Percentiles rank a stretch among this genome's conserved stretches.
Evolutionary conservation across 2,797 vertebrate genomes (phyloP).

Genomic region (Protonibea diacanthus): DNA sequence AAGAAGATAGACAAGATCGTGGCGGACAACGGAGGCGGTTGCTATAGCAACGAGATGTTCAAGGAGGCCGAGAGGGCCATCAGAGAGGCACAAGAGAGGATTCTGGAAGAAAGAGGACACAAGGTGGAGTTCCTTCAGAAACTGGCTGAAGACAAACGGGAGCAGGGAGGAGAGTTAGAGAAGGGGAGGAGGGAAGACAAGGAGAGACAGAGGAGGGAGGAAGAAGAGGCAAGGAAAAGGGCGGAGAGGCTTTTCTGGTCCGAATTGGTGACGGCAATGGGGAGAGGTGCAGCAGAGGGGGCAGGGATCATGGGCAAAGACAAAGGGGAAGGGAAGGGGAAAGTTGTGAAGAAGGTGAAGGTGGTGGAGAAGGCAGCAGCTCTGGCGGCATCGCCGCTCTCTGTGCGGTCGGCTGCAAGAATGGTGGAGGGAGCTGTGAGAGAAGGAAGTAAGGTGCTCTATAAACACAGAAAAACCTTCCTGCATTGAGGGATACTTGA

Average conservation of each 20-base stretch:
- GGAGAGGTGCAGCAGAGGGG: constrained; percentile 84
- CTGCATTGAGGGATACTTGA: constrained; percentile 46
- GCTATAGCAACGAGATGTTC: constrained; percentile 78
- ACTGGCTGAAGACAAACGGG: constrained; percentile 10
- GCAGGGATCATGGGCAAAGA: constrained; percentile 80
- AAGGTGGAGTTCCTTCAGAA: constrained; percentile 10
- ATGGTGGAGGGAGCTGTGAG: constrained; percentile 83
- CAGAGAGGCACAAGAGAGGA: constrained; percentile 65
- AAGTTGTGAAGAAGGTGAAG: constrained; percentile 78
- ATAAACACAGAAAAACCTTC: constrained; percentile 82
- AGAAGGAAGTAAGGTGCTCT: constrained; percentile 83
- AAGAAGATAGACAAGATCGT: constrained; percentile 77
- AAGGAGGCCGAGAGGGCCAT: constrained; percentile 72
- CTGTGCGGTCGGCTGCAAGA: constrained; percentile 79
- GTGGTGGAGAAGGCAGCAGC: constrained; percentile 80
- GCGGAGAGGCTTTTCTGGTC: constrained; percentile 84
- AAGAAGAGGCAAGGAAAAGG: constrained; percentile 77
- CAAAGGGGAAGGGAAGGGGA: constrained; percentile 75
- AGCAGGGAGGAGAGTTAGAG: constrained; percentile 14
- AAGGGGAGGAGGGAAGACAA: constrained; percentile 32
- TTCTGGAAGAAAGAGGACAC: constrained; percentile 58
- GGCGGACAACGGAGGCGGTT: constrained; percentile 72
- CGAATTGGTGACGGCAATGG: constrained; percentile 82
- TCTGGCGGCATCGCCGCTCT: constrained; percentile 79
- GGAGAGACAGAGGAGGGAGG: constrained; percentile 47